Evolutionary conservation across 2,888 invertebrate genomes (phyloP).

Genomic region (Thereva nobilitata): DNA sequence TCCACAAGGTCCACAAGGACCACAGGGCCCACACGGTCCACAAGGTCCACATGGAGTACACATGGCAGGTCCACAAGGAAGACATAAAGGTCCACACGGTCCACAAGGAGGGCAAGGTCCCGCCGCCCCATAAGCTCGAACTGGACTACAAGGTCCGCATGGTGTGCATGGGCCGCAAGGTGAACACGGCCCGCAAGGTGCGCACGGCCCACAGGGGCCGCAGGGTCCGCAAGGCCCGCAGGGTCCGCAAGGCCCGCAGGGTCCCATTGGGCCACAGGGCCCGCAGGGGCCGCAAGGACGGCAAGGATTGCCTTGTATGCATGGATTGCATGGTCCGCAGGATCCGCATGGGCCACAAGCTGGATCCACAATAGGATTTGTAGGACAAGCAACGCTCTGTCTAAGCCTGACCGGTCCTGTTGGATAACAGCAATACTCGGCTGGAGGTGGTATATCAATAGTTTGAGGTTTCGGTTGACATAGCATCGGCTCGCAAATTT

Average conservation of each 20-base stretch:
- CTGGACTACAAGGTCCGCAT: constrained; percentile 46
- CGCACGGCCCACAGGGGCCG: constrained; percentile 45
- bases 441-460: constrained; percentile 53
- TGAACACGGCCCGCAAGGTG: constrained; percentile 41
- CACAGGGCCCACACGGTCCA: constrained; percentile 35
- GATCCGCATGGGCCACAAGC: constrained; percentile 39
- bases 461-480: constrained; percentile 55
- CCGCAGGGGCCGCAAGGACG: constrained; percentile 42
- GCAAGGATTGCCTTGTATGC: constrained; percentile 14
- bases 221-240: constrained; percentile 46
- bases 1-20: constrained; percentile 20
- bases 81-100: background rate
- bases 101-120: background rate
- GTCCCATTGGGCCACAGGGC: constrained; percentile 35
- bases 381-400: constrained; percentile 50
- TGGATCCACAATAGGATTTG: constrained; percentile 42
- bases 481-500: constrained; percentile 53
- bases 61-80: background rate
- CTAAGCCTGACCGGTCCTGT: constrained; percentile 52
- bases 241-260: constrained; percentile 44
- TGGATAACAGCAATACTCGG: constrained; percentile 53
- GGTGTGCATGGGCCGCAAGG: constrained; percentile 47
- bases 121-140: background rate
- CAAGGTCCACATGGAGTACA: constrained; percentile 42
- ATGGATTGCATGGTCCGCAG: background rate